Percentiles rank a stretch among this genome's conserved stretches.
Evolutionary conservation across 1,140 invertebrate genomes (phyloP).

Genomic region (Drosophila navojoa): DNA sequence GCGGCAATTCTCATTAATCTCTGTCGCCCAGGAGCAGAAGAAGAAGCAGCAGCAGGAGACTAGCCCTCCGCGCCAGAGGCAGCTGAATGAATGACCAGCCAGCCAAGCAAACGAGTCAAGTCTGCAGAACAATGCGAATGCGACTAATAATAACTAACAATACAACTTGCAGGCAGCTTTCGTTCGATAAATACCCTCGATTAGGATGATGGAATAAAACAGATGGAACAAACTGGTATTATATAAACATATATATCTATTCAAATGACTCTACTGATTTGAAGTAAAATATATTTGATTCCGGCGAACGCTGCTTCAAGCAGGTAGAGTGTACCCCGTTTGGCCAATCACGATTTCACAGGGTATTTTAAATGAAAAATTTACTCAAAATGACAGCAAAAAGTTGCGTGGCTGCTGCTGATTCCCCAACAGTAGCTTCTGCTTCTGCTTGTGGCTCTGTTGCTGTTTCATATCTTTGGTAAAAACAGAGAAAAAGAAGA

Average conservation of each 20-base stretch:
- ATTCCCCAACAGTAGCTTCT: constrained; percentile 24
- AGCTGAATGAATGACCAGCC: constrained; percentile 35
- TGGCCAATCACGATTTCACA: neutral
- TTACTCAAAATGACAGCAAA: constrained; percentile 76
- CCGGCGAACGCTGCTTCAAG: neutral
- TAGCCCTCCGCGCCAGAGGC: constrained; percentile 13
- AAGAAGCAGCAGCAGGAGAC: constrained; percentile 7
- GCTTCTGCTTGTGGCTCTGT: neutral
- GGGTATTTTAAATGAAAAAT: constrained; percentile 73
- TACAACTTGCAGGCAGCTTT: neutral
- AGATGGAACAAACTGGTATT: too few species aligned
- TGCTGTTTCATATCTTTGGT: constrained; percentile 2
- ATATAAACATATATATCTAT: too few species aligned
- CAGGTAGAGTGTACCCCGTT: neutral
- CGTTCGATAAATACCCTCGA: constrained; percentile 1
- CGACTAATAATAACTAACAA: constrained; percentile 27
- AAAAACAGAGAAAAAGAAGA: too few species aligned
- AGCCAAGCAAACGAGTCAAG: constrained; percentile 22
- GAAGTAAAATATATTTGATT: too few species aligned
- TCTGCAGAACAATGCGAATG: constrained; percentile 23
- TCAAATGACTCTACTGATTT: too few species aligned
- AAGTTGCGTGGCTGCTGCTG: constrained; percentile 61
- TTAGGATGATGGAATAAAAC: too few species aligned
- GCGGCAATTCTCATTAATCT: constrained; percentile 77
- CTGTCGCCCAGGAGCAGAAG: constrained; percentile 51